These are phyloP conservation scores for Siniperca knerii DNA, from an alignment of 2,113 vertebrate genomes.

Conservation along the genomic window DNA sequence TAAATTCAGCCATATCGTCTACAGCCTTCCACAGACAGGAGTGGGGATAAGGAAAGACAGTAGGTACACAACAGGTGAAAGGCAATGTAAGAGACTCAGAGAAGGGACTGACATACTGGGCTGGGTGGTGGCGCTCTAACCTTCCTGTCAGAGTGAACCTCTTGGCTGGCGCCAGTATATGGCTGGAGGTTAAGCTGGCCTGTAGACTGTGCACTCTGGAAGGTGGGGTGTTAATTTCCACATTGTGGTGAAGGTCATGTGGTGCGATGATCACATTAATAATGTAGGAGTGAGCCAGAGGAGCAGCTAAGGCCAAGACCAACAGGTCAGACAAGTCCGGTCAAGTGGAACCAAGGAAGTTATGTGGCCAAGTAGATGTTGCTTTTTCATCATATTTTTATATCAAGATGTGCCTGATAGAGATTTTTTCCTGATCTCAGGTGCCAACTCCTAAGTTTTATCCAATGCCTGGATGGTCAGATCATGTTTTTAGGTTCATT, in stretches of 20 bases:
- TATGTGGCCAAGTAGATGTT: slow-evolving; percentile 13
- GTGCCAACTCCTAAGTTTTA: not conserved
- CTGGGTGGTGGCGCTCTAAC: not conserved
- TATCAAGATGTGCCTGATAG: not conserved
- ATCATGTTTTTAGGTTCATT: slow-evolving; percentile 12
- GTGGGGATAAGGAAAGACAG: not conserved
- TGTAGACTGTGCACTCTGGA: slow-evolving; percentile 22
- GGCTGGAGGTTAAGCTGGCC: slow-evolving; percentile 33
- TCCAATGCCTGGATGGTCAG: not conserved
- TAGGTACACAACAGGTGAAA: not conserved
- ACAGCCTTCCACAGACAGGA: not conserved
- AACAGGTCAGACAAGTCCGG: slow-evolving; percentile 33
- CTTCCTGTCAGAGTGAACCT: slow-evolving; percentile 12
- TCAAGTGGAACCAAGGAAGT: slow-evolving; percentile 19
- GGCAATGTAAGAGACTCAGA: not conserved
- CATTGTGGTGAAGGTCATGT: slow-evolving; percentile 57
- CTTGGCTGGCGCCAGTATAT: not conserved
- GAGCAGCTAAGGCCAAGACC: slow-evolving; percentile 27
- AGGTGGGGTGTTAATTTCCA: slow-evolving; percentile 61
- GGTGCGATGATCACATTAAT: slow-evolving; percentile 61
- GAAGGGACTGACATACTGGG: not conserved
- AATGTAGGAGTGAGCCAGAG: slow-evolving; percentile 60
- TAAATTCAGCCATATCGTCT: not conserved
- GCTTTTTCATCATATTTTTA: slow-evolving; percentile 20
- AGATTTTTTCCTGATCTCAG: not conserved